Conservation (phyloP, 2,888 invertebrate genomes). For the Apantesis nais region DNA sequence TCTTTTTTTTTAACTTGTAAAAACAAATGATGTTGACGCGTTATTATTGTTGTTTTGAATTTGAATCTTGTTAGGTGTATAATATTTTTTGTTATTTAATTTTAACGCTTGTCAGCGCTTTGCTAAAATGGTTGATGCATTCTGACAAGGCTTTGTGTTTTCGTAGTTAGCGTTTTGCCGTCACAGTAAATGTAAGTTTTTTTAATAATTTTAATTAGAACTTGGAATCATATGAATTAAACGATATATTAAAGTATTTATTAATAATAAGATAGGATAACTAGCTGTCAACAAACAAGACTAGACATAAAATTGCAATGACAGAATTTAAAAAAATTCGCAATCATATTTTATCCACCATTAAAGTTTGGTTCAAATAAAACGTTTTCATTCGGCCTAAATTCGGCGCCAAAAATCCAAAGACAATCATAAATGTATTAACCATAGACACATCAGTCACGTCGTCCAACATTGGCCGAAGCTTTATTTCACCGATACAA, state of each 20-base stretch:
- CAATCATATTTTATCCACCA: neutral
- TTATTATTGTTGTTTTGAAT: conserved; percentile 62
- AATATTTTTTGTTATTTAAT: conserved; percentile 35
- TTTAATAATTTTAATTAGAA: neutral
- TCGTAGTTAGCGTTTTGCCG: neutral
- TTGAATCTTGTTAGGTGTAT: conserved; percentile 43
- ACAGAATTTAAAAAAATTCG: neutral
- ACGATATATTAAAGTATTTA: neutral
- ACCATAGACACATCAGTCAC: conserved; percentile 1
- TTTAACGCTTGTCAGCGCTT: conserved; percentile 34
- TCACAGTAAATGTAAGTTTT: no score
- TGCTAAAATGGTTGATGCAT: conserved; percentile 13
- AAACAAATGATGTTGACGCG: conserved; percentile 57
- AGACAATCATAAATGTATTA: neutral
- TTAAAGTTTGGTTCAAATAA: neutral
- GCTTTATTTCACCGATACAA: conserved; percentile 17
- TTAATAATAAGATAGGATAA: neutral
- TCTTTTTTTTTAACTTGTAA: conserved; percentile 47
- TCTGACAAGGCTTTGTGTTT: conserved; percentile 22
- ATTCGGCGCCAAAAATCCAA: neutral
- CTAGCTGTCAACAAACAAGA: neutral
- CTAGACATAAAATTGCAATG: neutral
- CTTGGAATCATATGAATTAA: neutral
- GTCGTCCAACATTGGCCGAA: conserved; percentile 25
- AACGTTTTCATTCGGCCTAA: neutral